Conservation (phyloP, 2,888 invertebrate genomes). For the Drosophila mimetica region DNA sequence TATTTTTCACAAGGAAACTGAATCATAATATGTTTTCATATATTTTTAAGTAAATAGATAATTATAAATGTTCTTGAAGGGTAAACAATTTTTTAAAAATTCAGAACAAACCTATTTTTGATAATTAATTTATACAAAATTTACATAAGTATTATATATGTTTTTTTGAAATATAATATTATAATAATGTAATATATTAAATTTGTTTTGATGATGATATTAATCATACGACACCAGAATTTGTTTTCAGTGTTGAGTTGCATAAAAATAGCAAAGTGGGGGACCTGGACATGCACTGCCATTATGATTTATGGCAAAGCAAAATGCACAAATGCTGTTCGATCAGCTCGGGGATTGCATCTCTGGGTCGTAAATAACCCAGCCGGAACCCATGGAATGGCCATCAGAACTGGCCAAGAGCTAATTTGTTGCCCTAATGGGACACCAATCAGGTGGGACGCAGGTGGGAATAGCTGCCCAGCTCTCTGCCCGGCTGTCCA, state of each 20-base stretch:
- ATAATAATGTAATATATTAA: too few relatives aligned
- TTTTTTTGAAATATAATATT: too few relatives aligned
- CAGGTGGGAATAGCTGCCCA: constrained; percentile 28
- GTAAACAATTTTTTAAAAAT: too few relatives aligned
- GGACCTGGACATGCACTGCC: constrained; percentile 43
- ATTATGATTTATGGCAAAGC: constrained; percentile 75
- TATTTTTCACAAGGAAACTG: not conserved
- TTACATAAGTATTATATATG: too few relatives aligned
- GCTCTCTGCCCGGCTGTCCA: constrained; percentile 19
- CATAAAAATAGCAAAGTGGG: not conserved
- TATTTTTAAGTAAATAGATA: too few relatives aligned
- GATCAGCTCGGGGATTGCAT: constrained; percentile 66
- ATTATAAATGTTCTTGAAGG: too few relatives aligned
- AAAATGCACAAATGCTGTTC: constrained; percentile 75
- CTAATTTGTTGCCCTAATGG: constrained; percentile 76
- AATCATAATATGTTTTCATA: not conserved
- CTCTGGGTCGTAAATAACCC: constrained; percentile 65
- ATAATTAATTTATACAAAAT: too few relatives aligned
- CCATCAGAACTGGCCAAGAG: constrained; percentile 29
- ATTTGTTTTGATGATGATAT: too few relatives aligned
- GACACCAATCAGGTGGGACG: constrained; percentile 44
- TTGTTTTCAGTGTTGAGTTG: not conserved
- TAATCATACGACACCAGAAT: too few relatives aligned
- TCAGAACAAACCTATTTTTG: too few relatives aligned
- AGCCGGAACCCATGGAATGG: constrained; percentile 32